These are phyloP conservation scores for Sarcophaga bullata DNA, from an alignment of 1,140 invertebrate genomes.

Conservation along the genomic window DNA sequence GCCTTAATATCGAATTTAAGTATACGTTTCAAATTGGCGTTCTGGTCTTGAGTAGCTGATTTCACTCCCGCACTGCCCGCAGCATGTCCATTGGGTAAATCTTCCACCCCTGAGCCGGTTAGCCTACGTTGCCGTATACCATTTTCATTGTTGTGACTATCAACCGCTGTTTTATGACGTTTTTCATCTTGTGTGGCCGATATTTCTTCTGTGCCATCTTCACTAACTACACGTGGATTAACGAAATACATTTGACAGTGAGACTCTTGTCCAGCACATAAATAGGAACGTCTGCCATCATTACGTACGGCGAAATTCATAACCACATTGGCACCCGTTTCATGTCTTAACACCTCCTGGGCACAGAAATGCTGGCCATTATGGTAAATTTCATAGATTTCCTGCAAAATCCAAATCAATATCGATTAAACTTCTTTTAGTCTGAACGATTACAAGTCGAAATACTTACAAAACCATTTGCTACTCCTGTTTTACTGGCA, in stretches of 20 bases:
- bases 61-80: slow-evolving; percentile 7
- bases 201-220: slow-evolving; percentile 42
- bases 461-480: slow-evolving; percentile 90
- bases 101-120: slow-evolving; percentile 55
- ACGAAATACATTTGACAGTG: slow-evolving; percentile 90
- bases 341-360: slow-evolving; percentile 86
- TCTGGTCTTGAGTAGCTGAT: slow-evolving; percentile 64
- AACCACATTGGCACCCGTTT: slow-evolving; percentile 87
- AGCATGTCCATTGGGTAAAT: slow-evolving; percentile 52
- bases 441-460: not conserved
- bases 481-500: slow-evolving; percentile 92
- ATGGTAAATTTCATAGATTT: slow-evolving; percentile 90
- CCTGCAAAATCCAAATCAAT: slow-evolving; percentile 69
- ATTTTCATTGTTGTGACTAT: slow-evolving; percentile 56
- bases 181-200: slow-evolving; percentile 33
- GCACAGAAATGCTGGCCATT: slow-evolving; percentile 83
- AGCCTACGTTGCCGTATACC: slow-evolving; percentile 53
- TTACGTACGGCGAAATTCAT: slow-evolving; percentile 87
- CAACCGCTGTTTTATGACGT: slow-evolving; percentile 47
- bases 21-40: slow-evolving; percentile 71
- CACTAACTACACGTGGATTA: slow-evolving; percentile 74
- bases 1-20: slow-evolving; percentile 76
- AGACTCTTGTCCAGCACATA: slow-evolving; percentile 92
- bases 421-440: not conserved
- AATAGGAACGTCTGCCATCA: slow-evolving; percentile 76